phyloP scores from a whole-genome alignment of 2,888 invertebrate genomes.

The Drosophila hawaiiensis region DNA sequence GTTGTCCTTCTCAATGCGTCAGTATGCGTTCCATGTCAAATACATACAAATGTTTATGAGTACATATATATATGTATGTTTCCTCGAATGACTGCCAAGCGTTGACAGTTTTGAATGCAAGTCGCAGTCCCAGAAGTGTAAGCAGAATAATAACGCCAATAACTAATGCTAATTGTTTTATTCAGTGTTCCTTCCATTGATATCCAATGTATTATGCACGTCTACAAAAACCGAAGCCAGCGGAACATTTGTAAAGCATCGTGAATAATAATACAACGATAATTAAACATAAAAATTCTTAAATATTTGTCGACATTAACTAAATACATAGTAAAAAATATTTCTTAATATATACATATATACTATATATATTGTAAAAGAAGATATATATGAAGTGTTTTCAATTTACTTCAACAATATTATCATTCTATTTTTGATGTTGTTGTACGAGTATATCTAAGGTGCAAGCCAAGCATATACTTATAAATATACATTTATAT shows the following conservation, averaged over 20 bases:
- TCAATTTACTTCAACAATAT: conserved; percentile 17
- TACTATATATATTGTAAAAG: neutral
- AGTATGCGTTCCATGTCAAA: conserved; percentile 1
- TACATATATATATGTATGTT: neutral
- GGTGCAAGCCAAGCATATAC: conserved; percentile 27
- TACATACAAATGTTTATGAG: neutral
- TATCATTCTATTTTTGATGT: conserved; percentile 44
- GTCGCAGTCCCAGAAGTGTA: conserved; percentile 18
- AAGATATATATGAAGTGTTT: conserved; percentile 16
- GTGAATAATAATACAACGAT: conserved; percentile 51
- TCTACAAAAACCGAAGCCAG: conserved; percentile 13
- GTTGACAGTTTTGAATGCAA: conserved; percentile 24
- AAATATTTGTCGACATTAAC: conserved; percentile 20
- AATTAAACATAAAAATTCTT: conserved; percentile 18
- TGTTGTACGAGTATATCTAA: conserved; percentile 24
- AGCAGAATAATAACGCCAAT: conserved; percentile 28
- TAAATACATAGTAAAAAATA: conserved; percentile 12
- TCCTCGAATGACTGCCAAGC: conserved; percentile 13
- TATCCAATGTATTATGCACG: conserved; percentile 14
- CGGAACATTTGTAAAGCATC: conserved; percentile 21
- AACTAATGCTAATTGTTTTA: conserved; percentile 16
- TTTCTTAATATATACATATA: conserved; percentile 10
- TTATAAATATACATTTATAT: conserved; percentile 20
- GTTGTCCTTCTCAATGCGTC: conserved; percentile 65
- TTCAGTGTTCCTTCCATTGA: conserved; percentile 37